Evolutionary conservation across 1,140 invertebrate species (phyloP).

Genomic region (Cotesia glomerata): DNA sequence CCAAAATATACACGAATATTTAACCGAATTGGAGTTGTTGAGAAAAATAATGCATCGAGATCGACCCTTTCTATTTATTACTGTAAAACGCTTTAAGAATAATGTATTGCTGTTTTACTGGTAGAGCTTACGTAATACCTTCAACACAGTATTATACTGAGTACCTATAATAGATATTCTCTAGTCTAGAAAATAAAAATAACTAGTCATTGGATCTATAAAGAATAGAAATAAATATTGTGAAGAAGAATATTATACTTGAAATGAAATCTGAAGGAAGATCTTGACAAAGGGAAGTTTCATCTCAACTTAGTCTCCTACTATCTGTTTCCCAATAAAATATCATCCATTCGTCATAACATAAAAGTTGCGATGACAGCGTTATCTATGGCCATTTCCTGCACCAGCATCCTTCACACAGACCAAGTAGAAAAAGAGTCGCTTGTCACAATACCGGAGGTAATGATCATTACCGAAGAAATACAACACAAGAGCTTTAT

Average conservation of each 20-base stretch:
- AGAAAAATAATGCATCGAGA: not conserved
- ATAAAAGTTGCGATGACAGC: conserved; percentile 60
- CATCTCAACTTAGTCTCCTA: not conserved
- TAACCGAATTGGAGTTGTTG: conserved; percentile 1
- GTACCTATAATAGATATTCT: too few species aligned
- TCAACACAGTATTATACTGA: too few species aligned
- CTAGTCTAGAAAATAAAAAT: too few species aligned
- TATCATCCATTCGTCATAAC: conserved; percentile 60
- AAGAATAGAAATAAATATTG: not conserved
- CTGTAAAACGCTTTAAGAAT: not conserved
- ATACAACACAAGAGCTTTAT: not conserved
- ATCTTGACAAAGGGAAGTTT: conserved; percentile 17
- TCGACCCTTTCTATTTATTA: conserved; percentile 2
- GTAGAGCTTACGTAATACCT: too few species aligned
- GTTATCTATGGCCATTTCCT: conserved; percentile 61
- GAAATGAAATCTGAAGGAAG: conserved; percentile 3
- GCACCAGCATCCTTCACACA: conserved; percentile 39
- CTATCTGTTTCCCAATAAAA: not conserved
- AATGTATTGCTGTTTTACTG: not conserved
- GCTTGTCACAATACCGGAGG: conserved; percentile 61
- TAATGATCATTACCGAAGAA: conserved; percentile 60
- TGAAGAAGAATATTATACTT: conserved; percentile 6
- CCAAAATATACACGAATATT: conserved; percentile 15
- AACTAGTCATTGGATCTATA: too few species aligned
- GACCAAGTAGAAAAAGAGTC: conserved; percentile 26